These are phyloP conservation scores for Taurulus bubalis DNA, from an alignment of 2,113 vertebrate species.

Conservation along the genomic window DNA sequence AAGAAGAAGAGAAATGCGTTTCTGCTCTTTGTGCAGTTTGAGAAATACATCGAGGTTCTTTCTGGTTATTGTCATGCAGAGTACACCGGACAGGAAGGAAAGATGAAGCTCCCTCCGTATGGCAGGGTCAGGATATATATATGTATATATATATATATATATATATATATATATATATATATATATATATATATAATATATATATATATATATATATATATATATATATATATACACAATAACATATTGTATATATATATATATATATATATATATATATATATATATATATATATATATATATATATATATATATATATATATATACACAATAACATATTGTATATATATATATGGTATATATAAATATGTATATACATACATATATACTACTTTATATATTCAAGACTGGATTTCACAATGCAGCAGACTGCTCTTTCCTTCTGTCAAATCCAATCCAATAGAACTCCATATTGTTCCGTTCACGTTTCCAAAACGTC, in stretches of 20 bases:
- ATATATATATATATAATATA: not conserved
- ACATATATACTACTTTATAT: not conserved
- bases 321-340: no score
- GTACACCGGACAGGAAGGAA: not conserved
- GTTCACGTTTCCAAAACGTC: not conserved
- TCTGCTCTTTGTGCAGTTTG: constrained; percentile 66
- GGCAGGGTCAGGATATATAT: not conserved
- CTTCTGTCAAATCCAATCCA: no score
- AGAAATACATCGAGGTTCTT: constrained; percentile 63
- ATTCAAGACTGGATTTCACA: not conserved
- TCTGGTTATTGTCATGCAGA: constrained; percentile 72
- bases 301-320: no score
- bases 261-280: no score
- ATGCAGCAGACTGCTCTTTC: not conserved
- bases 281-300: no score
- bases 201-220: no score
- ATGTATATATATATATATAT: no score
- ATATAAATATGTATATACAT: no score
- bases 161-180: not conserved
- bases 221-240: no score
- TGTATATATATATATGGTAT: no score
- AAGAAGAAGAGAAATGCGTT: constrained; percentile 59
- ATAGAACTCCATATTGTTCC: no score
- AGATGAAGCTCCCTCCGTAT: constrained; percentile 30
- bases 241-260: no score